Conservation (phyloP, 2,113 vertebrate species). For the Chinchilla lanigera region DNA sequence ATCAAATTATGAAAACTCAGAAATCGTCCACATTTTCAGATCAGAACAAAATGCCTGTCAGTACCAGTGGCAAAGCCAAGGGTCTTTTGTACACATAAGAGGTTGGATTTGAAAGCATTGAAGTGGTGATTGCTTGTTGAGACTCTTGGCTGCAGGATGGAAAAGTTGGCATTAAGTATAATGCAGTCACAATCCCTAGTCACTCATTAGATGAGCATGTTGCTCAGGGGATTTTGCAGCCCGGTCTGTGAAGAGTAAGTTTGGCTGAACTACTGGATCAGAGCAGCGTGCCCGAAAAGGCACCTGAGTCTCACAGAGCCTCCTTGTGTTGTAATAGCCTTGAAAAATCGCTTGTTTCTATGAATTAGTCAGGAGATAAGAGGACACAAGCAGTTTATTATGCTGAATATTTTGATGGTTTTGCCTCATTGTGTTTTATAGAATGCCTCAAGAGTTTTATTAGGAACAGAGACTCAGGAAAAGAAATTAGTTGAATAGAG, state of each 20-base stretch:
- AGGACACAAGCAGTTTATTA: conserved; percentile 39
- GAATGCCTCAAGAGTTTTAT: conserved; percentile 44
- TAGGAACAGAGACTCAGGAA: conserved; percentile 59
- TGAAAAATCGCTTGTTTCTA: conserved; percentile 21
- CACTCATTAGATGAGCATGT: background rate
- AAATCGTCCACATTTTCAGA: conserved; percentile 35
- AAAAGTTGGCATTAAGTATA: conserved; percentile 26
- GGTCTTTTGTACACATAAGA: conserved; percentile 43
- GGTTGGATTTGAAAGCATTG: conserved; percentile 41
- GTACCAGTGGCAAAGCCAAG: conserved; percentile 43
- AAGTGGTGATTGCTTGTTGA: conserved; percentile 64
- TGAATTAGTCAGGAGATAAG: conserved; percentile 56
- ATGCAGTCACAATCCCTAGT: conserved; percentile 45
- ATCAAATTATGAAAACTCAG: conserved; percentile 50
- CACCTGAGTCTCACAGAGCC: conserved; percentile 46
- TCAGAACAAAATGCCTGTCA: conserved; percentile 33
- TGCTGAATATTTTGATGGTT: conserved; percentile 52
- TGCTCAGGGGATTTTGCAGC: conserved; percentile 47
- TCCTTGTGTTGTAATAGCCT: conserved; percentile 45
- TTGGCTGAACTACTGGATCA: conserved; percentile 44
- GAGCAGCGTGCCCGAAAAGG: conserved; percentile 38
- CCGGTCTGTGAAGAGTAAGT: conserved; percentile 54
- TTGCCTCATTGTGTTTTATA: conserved; percentile 49
- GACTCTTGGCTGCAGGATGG: conserved; percentile 46
- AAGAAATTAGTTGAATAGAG: conserved; percentile 46